These are phyloP conservation scores for Apamea anceps DNA, from an alignment of 2,888 invertebrate species.

Conservation along the genomic window DNA sequence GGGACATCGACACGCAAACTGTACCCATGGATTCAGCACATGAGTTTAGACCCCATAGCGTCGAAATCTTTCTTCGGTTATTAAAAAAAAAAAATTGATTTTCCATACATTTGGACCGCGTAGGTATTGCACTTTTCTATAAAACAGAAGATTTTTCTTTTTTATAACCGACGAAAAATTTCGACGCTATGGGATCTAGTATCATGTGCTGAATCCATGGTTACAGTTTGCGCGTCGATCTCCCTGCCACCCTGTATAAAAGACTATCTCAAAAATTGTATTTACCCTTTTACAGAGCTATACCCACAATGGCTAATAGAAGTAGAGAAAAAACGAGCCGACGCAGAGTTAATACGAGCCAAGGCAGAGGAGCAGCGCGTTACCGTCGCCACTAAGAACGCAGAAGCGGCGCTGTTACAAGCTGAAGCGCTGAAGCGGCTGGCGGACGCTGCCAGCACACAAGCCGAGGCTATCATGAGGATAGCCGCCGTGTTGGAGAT, in stretches of 20 bases:
- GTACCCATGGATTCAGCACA: too few species aligned
- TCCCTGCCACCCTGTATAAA: background rate
- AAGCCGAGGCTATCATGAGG: constrained; percentile 78
- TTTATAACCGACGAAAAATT: too few species aligned
- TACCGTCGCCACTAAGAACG: constrained; percentile 72
- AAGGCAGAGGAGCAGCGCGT: constrained; percentile 79
- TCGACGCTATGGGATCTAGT: too few species aligned
- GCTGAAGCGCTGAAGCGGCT: constrained; percentile 79
- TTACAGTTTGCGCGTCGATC: too few species aligned
- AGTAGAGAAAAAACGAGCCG: constrained; percentile 81
- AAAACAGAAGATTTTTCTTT: too few species aligned
- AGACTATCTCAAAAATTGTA: background rate
- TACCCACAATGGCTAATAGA: constrained; percentile 84
- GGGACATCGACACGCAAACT: too few species aligned
- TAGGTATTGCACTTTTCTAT: too few species aligned
- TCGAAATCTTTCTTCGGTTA: too few species aligned
- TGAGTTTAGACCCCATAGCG: too few species aligned
- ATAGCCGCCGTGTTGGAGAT: constrained; percentile 77
- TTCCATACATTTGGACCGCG: too few species aligned
- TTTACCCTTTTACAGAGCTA: constrained; percentile 68
- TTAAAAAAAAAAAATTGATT: too few species aligned
- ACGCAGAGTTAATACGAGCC: constrained; percentile 79
- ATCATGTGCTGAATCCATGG: too few species aligned
- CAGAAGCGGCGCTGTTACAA: constrained; percentile 78
- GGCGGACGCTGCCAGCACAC: constrained; percentile 77